These are phyloP conservation scores for Terebella lapidaria DNA, from an alignment of 2,888 invertebrate species.

Conservation along the genomic window DNA sequence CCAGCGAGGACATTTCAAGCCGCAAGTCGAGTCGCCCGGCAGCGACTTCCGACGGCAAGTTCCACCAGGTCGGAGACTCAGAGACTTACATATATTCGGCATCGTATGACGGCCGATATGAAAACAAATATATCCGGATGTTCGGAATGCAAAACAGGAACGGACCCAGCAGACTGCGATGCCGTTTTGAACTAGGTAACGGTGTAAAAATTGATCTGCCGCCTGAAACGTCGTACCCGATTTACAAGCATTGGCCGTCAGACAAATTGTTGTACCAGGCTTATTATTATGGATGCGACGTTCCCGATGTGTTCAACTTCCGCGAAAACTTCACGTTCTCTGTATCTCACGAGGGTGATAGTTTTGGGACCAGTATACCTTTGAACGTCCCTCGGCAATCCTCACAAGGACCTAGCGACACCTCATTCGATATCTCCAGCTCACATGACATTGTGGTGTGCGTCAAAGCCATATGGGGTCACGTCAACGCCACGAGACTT, in stretches of 20 bases:
- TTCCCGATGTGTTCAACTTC: neutral
- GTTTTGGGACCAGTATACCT: neutral
- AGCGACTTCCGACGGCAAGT: no score
- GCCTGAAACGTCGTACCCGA: neutral
- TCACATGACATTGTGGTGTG: constrained; percentile 7
- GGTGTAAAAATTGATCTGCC: neutral
- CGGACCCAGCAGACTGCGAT: neutral
- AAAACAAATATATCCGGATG: neutral
- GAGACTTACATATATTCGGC: constrained; percentile 7
- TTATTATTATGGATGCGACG: neutral
- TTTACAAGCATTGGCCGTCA: constrained; percentile 7
- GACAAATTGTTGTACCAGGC: neutral
- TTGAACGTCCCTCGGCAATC: neutral
- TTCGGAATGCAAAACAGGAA: constrained; percentile 1
- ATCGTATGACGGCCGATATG: neutral
- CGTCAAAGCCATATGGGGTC: constrained; percentile 10
- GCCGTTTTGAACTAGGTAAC: neutral
- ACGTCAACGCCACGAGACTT: constrained; percentile 5
- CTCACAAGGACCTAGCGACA: neutral
- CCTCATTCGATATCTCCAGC: neutral
- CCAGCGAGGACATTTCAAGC: no score
- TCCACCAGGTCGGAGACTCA: constrained; percentile 1
- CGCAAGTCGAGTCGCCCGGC: no score
- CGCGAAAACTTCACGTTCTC: neutral
- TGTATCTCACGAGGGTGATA: neutral